Conservation (phyloP, 2,797 vertebrate genomes). For the Megalops cyprinoides region DNA sequence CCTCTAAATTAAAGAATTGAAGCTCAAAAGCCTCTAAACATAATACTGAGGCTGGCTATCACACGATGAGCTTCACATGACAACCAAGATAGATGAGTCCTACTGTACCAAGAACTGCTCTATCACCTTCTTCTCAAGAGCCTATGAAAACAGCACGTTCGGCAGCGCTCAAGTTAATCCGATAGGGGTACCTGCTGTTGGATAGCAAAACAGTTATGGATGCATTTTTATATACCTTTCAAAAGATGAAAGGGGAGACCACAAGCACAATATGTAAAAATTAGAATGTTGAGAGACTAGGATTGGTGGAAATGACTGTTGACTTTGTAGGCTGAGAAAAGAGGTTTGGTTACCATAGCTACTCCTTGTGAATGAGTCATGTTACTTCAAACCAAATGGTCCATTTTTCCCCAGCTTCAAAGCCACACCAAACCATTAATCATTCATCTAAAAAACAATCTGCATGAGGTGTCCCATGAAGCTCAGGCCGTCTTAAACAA, state of each 20-base stretch:
- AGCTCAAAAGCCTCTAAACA: neutral
- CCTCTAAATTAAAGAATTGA: too few relatives aligned
- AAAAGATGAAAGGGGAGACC: constrained; percentile 43
- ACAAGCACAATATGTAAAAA: constrained; percentile 53
- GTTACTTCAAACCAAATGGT: constrained; percentile 45
- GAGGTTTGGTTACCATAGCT: constrained; percentile 56
- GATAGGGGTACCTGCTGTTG: constrained; percentile 21
- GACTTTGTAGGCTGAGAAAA: constrained; percentile 50
- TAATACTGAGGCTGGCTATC: neutral
- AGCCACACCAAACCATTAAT: neutral
- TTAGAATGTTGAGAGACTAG: constrained; percentile 56
- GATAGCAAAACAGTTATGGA: constrained; percentile 26
- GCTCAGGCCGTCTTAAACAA: too few relatives aligned
- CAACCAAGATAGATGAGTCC: too few relatives aligned
- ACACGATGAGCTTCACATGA: neutral
- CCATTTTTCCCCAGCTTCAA: constrained; percentile 38
- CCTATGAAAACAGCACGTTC: constrained; percentile 13
- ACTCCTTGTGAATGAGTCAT: constrained; percentile 57
- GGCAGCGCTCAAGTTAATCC: neutral
- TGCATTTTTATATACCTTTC: too few relatives aligned
- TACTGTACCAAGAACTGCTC: too few relatives aligned
- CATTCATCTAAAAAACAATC: constrained; percentile 15
- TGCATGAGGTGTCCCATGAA: too few relatives aligned
- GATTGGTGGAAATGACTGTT: constrained; percentile 65
- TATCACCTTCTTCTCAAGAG: constrained; percentile 4